A percentile compares a stretch with the other conserved stretches of the same genome.
These are phyloP conservation scores for Urocolius indicus DNA, from an alignment of 2,113 vertebrate genomes.

Conservation along the genomic window DNA sequence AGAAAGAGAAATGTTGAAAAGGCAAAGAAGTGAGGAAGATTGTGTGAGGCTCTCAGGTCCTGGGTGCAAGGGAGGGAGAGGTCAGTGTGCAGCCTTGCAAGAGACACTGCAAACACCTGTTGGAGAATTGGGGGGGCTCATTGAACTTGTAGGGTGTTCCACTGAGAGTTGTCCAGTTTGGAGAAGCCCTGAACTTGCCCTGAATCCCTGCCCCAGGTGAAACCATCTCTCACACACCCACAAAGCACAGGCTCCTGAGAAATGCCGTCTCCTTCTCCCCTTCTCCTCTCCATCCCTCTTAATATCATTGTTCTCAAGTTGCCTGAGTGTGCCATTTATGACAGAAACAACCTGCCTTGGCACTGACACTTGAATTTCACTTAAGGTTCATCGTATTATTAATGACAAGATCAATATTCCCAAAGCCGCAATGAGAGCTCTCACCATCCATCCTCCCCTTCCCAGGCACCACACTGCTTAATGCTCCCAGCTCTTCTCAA, in stretches of 20 bases:
- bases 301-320: not conserved
- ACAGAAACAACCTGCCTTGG: constrained; percentile 46
- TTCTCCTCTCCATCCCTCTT: not conserved
- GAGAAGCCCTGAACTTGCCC: constrained; percentile 17
- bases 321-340: not conserved
- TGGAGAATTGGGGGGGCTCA: accelerated
- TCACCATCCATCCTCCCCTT: constrained; percentile 39
- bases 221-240: not conserved
- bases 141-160: not conserved
- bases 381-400: constrained; percentile 37
- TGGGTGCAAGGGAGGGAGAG: not conserved
- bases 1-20: not conserved
- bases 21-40: not conserved
- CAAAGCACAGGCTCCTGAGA: not conserved
- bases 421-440: constrained; percentile 33
- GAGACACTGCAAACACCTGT: not conserved
- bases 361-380: constrained; percentile 57
- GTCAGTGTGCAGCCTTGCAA: not conserved
- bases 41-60: accelerated
- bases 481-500: not conserved
- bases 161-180: not conserved
- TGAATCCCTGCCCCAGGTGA: not conserved
- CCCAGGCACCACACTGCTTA: not conserved
- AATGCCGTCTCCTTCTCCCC: not conserved
- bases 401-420: constrained; percentile 48